Base-by-base conservation (phyloP, 2,113 vertebrate genomes). In the Myrmophylax atrothorax region DNA sequence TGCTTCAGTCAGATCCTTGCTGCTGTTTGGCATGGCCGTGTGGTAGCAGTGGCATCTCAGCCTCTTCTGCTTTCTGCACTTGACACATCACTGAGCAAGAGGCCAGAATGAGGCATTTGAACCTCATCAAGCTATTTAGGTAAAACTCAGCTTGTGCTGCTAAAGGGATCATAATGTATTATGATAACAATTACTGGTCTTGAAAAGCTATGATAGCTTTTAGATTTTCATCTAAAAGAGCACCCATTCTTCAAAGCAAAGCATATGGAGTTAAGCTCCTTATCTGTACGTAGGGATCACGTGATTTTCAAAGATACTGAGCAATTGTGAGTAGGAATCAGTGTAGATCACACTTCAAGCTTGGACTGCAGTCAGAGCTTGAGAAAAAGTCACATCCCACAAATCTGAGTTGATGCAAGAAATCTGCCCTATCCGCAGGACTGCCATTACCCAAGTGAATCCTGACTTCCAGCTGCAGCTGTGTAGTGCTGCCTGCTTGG, bases 181-280 rank as follows among this genome's bases (percentile, higher is more conserved):
- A 50, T 6, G 37, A 85, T 66, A 55, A 85, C 92, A 88, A 69
- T 47, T 88, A 67, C 13, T 63, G 46, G 47, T 35, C 75, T 86
- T 86, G 96, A 87, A 93, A 86, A n/a, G 44, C 33, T 81, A 14
- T 33, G 68, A 55, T 60, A 75, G 59, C 55, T 72, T 79, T 81
- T 19, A 77, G 44, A 84, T 88, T 90, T 88, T 66, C 6, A 31
- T 82, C 73, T 75, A 1, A 69, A 93, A 89, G 81, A 63, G 42
- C 4, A 0, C 28, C 44, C 46, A 23, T 68, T 89, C 63, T 93
- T 87, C 88, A 90, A 78, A 86, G 64, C 15, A 84, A 83, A 60
- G 38, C 60, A 28, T 44, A 33, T 25, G 29, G 59, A 70, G 37
- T 83, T 79, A 69, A 85, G 68, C 52, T 84, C 16, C n/a, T 88